phyloP scores from a whole-genome alignment of 2,888 invertebrate species.

The Drosophila austrosaltans region DNA sequence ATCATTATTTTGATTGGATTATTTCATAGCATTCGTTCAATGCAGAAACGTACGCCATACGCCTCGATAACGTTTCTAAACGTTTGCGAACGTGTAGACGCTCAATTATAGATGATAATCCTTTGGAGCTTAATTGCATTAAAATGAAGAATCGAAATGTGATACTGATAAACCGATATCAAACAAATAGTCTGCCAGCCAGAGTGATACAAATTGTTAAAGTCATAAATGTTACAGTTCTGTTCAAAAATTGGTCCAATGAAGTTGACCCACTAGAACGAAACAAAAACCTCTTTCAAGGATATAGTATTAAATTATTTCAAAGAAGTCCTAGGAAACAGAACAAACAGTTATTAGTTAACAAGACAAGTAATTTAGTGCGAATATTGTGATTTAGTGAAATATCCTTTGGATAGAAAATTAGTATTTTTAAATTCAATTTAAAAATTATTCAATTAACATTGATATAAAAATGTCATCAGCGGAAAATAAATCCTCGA shows the following conservation, averaged over 20 bases:
- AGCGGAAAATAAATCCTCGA: constrained; percentile 25
- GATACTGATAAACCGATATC: constrained; percentile 39
- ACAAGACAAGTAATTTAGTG: neutral
- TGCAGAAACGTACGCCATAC: constrained; percentile 14
- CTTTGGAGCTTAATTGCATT: constrained; percentile 35
- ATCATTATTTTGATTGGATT: constrained; percentile 13
- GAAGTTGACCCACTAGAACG: neutral
- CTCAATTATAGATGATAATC: constrained; percentile 44
- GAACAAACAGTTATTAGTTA: neutral
- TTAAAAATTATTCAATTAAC: neutral
- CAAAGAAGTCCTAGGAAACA: neutral
- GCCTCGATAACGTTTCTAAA: constrained; percentile 28
- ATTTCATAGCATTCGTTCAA: constrained; percentile 9
- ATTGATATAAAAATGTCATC: neutral
- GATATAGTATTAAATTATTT: neutral
- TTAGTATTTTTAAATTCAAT: neutral
- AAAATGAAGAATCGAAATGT: constrained; percentile 21
- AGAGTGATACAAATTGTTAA: constrained; percentile 13
- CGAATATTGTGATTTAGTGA: neutral
- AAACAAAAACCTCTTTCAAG: neutral
- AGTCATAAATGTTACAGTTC: constrained; percentile 18
- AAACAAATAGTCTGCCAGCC: constrained; percentile 38
- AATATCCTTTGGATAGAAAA: too few relatives aligned
- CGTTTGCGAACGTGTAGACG: constrained; percentile 32
- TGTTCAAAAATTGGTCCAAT: constrained; percentile 19